Evolutionary conservation across 1,140 invertebrate species (phyloP), one percentile per base, ranked within the genome.

Genomic region (Lasioglossum albipes): DNA sequence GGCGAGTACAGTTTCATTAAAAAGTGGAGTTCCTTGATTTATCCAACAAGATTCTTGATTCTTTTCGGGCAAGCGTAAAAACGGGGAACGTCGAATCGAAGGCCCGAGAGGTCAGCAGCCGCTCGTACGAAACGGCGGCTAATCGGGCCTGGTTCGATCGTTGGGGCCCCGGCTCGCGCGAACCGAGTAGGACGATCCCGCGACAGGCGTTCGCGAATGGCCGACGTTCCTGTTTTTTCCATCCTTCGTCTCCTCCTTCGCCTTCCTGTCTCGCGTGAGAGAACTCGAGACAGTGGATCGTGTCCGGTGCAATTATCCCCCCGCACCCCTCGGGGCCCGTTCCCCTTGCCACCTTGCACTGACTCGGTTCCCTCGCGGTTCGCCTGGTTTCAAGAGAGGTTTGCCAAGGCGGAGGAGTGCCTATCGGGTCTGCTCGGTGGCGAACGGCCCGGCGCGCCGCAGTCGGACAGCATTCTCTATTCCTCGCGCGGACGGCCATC

Each of bases 291-390:
- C 81, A 77, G 77, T 52, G 77, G 83, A 89, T 89, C 88, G 87
- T 88, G 87, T 84, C 83, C 85, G 80, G 66, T 83, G 88, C 87
- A 89, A 89, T 89, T 89, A 88, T 84, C 79, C 73, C 67, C 79
- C 74, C 76, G 78, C 62, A 31, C 77, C 70, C 70, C 73, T 68
- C 81, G 71, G 71, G 62, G 70, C 80, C 78, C 75, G 57, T 76
- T 52, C 57, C 65, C n/a, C 66, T 49, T 27, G n/a, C 20, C 57
- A 16, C 13, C 57, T 59, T n/a, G 18, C 57, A n/a, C 20, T 16
- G 52, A 36, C 36, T 36, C 36, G 36, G 5, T 54, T 16, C 52
- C 52, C 52, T 54, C 79, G 36, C 16, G 36, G 61, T 54, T 52
- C 41, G 52, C 66, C 49, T 62, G 62, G 22, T 68, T 80, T 80